Evolutionary conservation across 2,113 vertebrate genomes (phyloP).

Genomic region (Acrocephalus kingi): DNA sequence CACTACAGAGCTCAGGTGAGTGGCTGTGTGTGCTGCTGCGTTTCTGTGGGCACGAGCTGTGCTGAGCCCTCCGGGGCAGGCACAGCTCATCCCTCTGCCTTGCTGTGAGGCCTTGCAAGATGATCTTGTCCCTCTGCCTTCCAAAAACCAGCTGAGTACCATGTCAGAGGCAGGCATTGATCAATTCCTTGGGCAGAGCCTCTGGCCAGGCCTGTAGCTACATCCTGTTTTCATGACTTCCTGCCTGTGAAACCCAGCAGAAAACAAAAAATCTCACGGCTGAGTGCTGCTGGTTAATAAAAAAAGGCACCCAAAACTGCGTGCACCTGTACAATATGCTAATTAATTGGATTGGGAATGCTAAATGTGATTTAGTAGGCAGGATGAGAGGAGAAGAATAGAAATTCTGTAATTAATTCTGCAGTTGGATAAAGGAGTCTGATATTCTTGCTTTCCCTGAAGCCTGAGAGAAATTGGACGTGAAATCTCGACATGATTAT

Average conservation of each 20-base stretch:
- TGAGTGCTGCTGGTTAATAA: neutral
- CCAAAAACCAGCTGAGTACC: neutral
- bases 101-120: neutral
- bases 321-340: fast-evolving
- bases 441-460: neutral
- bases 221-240: fast-evolving
- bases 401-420: neutral
- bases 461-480: neutral
- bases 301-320: fast-evolving
- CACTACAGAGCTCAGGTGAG: neutral
- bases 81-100: neutral
- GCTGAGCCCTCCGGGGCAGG: fast-evolving
- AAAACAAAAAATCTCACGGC: fast-evolving
- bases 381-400: neutral
- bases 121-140: neutral
- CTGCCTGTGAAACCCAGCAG: neutral
- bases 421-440: neutral
- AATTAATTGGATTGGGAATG: neutral
- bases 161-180: fast-evolving
- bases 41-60: fast-evolving
- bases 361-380: neutral
- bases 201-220: fast-evolving
- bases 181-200: too few relatives aligned
- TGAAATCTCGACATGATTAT: neutral
- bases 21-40: neutral